These are phyloP conservation scores for Furcula furcula DNA, from an alignment of 2,888 invertebrate species.

Conservation along the genomic window DNA sequence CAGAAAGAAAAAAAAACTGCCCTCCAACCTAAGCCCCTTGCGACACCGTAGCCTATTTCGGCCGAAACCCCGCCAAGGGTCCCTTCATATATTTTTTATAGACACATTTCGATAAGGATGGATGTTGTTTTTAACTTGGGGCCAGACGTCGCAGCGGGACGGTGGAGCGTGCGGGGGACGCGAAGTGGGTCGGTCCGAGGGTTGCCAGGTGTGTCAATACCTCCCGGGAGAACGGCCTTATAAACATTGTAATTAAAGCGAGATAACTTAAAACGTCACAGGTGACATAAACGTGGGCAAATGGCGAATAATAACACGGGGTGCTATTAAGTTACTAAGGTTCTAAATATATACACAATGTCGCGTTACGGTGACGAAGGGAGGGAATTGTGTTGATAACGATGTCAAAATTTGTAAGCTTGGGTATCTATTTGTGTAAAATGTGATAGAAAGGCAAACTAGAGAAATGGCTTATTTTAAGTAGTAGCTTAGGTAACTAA, in stretches of 20 bases:
- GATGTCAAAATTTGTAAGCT: too few species aligned
- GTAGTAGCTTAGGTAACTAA: too few species aligned
- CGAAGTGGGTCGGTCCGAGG: constrained; percentile 40
- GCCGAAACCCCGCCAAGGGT: constrained; percentile 24
- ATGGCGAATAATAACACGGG: not conserved
- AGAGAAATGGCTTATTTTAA: too few species aligned
- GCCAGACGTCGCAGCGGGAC: constrained; percentile 19
- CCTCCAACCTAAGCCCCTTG: constrained; percentile 25
- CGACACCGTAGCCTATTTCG: constrained; percentile 30
- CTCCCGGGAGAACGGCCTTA: constrained; percentile 18
- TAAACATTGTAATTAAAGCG: not conserved
- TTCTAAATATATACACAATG: not conserved
- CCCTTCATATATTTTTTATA: constrained; percentile 41
- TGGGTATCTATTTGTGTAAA: too few species aligned
- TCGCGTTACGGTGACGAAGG: not conserved
- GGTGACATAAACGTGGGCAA: not conserved
- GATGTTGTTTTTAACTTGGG: constrained; percentile 39
- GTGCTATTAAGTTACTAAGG: not conserved
- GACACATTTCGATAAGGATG: constrained; percentile 43
- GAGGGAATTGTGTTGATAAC: too few species aligned
- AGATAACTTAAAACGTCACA: not conserved
- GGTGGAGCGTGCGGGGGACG: constrained; percentile 28
- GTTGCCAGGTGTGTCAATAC: constrained; percentile 29
- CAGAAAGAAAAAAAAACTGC: constrained; percentile 19
- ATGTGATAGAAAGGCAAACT: too few species aligned